Evolutionary conservation across 2,888 invertebrate genomes (phyloP), one percentile per base, ranked within the genome.

Genomic region (Dasypogon diadema): DNA sequence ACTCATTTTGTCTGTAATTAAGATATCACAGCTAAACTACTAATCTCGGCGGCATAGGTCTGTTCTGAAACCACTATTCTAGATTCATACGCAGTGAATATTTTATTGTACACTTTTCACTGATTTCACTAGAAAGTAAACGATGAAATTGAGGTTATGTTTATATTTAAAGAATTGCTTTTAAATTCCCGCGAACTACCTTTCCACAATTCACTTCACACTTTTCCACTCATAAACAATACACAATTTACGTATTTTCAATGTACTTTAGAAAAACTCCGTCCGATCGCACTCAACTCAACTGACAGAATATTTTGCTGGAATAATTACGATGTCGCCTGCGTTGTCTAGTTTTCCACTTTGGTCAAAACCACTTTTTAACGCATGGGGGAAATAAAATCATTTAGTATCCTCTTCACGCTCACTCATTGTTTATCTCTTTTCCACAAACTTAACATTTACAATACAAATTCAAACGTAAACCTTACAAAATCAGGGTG

Each of bases 1-100:
- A 80, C 83, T 80, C 81, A 80, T 81, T 74, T 75, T 80, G 26
- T 63, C 10, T 48, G 1, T n/a, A n/a, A n/a, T n/a, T n/a, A n/a
- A n/a, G n/a, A n/a, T n/a, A n/a, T n/a, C n/a, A n/a, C n/a, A n/a
- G n/a, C n/a, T n/a, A n/a, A n/a, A n/a, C n/a, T 37, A 14, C 12
- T 5, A 48, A 42, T 58, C 26, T 18, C 70, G 12, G n/a, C 51
- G 54, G 16, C 54, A 54, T 34, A 30, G 54, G 14, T 12, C 14
- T 54, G 18, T 1, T 22, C 21, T 2, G 8, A 21, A 51, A 18
- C 2, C 46, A 14, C 18, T 16, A 46, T 46, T 65, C 30, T 30
- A 5, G 8, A 30, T 30, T 8, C 30, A 8, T 30, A 30, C 3
- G 30, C 30, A 30, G n/a, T n/a, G n/a, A n/a, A 30, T 30, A 30